These are phyloP conservation scores for Pyrocephalus nanus DNA, from an alignment of 2,797 vertebrate species.

Conservation along the genomic window DNA sequence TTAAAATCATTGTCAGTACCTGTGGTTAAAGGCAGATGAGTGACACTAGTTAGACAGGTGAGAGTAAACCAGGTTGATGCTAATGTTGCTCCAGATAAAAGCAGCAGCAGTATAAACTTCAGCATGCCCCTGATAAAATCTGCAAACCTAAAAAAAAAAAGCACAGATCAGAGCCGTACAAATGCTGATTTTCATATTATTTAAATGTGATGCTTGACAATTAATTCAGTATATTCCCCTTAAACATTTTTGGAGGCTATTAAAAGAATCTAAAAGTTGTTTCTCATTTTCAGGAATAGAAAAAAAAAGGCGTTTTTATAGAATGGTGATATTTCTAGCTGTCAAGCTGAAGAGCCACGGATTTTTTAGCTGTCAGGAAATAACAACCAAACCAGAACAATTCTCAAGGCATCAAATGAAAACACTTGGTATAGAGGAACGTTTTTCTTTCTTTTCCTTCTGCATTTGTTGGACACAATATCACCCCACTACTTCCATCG, in stretches of 20 bases:
- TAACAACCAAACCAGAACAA: slow-evolving; percentile 42
- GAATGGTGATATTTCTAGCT: not conserved
- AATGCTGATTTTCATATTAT: not conserved
- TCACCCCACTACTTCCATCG: not conserved
- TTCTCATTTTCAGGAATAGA: slow-evolving; percentile 22
- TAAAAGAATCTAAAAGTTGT: not conserved
- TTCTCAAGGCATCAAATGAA: not conserved
- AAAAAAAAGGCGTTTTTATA: not conserved
- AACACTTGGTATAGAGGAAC: not conserved
- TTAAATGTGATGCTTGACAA: slow-evolving; percentile 30
- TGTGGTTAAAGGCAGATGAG: slow-evolving; percentile 94
- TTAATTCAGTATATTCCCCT: not conserved
- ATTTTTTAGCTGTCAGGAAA: slow-evolving; percentile 29
- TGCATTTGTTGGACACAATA: slow-evolving; percentile 41
- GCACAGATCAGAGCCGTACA: slow-evolving; percentile 31
- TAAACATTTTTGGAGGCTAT: not conserved
- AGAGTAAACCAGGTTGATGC: slow-evolving; percentile 96
- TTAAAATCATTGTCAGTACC: slow-evolving; percentile 72
- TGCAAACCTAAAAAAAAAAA: slow-evolving; percentile 86
- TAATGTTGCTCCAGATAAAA: slow-evolving; percentile 92
- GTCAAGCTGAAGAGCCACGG: not conserved
- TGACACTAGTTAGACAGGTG: slow-evolving; percentile 89
- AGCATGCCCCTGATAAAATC: slow-evolving; percentile 97
- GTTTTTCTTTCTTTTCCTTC: not conserved
- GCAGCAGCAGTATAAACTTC: slow-evolving; percentile 94